Evolutionary conservation across 2,888 invertebrate species (phyloP).

Genomic region (Leptinotarsa tumamoca): DNA sequence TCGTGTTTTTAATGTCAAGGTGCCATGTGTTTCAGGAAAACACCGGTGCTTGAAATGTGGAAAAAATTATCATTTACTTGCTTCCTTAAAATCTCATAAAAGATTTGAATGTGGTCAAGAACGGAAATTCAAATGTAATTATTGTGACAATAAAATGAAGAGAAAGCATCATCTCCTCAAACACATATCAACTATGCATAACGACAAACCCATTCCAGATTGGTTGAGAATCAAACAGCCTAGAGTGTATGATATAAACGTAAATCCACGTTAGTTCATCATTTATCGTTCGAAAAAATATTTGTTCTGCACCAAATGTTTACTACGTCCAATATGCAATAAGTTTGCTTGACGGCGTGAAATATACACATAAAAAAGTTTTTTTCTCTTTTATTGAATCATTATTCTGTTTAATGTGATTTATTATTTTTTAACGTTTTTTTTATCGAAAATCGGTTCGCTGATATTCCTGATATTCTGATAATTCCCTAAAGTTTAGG

Average conservation of each 20-base stretch:
- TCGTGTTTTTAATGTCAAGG: neutral
- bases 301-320: too few relatives aligned
- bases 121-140: constrained; percentile 41
- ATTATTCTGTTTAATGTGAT: too few relatives aligned
- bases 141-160: constrained; percentile 50
- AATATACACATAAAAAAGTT: too few relatives aligned
- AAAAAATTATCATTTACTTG: constrained; percentile 13
- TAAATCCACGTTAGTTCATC: too few relatives aligned
- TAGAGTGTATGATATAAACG: neutral
- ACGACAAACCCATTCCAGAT: neutral
- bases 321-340: too few relatives aligned
- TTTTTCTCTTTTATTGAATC: too few relatives aligned
- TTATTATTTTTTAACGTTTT: too few relatives aligned
- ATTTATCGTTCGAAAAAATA: too few relatives aligned
- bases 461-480: too few relatives aligned
- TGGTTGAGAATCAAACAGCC: neutral
- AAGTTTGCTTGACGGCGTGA: too few relatives aligned
- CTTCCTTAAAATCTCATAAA: constrained; percentile 30
- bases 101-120: constrained; percentile 19
- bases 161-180: constrained; percentile 52
- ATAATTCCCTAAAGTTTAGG: too few relatives aligned
- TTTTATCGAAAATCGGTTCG: too few relatives aligned
- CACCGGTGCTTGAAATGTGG: constrained; percentile 29
- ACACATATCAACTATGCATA: constrained; percentile 39
- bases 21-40: neutral